These are phyloP conservation scores for Coecobrya sp. DNA, from an alignment of 2,888 invertebrate genomes.

Conservation along the genomic window DNA sequence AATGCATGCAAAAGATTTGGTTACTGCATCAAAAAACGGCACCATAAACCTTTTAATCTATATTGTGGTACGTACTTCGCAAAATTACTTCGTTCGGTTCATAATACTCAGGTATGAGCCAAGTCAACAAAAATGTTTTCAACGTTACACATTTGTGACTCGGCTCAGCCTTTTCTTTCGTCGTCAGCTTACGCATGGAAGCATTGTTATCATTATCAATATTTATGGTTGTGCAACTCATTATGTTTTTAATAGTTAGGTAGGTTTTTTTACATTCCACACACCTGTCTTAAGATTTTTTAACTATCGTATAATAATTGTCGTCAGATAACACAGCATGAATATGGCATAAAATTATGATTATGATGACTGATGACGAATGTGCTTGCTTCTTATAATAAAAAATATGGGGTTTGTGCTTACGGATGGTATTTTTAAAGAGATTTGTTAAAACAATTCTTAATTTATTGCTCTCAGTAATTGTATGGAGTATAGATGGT, in stretches of 20 bases:
- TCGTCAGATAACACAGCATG: background rate
- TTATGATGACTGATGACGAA: background rate
- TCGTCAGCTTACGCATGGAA: background rate
- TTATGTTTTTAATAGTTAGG: background rate
- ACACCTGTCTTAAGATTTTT: background rate
- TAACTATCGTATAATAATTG: background rate
- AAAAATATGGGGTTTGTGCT: background rate
- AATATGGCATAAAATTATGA: background rate
- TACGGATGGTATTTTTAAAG: background rate
- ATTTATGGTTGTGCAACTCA: background rate
- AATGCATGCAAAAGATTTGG: too few relatives aligned
- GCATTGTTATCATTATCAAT: background rate
- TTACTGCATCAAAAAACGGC: too few relatives aligned
- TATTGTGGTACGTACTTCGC: background rate
- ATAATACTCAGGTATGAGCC: background rate
- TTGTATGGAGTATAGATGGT: too few relatives aligned
- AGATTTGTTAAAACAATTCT: too few relatives aligned
- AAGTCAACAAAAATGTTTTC: slow-evolving; percentile 25
- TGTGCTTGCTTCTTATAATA: background rate
- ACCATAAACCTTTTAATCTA: background rate
- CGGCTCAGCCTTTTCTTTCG: background rate
- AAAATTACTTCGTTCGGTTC: background rate
- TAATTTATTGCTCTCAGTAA: too few relatives aligned
- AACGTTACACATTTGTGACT: background rate
- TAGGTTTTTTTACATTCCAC: background rate